A percentile compares a stretch with the other conserved stretches of the same genome.
Evolutionary conservation across 2,888 invertebrate species (phyloP).

Genomic region (Polymixis lichenea): DNA sequence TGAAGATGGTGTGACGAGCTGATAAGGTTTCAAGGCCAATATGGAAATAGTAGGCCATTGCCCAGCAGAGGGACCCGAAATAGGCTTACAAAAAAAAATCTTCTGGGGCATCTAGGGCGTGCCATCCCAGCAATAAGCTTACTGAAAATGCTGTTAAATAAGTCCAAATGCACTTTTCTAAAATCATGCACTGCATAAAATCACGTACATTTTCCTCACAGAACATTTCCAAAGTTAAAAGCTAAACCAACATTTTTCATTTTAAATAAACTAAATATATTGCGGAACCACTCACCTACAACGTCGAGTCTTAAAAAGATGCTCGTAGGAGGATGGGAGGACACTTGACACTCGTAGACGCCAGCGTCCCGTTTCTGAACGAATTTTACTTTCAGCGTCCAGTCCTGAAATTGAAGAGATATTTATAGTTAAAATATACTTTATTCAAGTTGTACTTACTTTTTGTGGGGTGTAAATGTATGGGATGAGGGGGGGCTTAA

Average conservation of each 20-base stretch:
- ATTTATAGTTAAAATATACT: constrained; percentile 23
- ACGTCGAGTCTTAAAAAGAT: constrained; percentile 96
- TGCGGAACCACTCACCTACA: constrained; percentile 93
- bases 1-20: no score
- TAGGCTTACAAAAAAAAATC: no score
- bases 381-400: constrained; percentile 97
- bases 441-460: not conserved
- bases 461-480: no score
- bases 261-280: constrained; percentile 51
- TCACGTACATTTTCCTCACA: not conserved
- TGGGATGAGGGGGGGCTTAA: no score
- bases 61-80: no score
- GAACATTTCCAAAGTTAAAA: constrained; percentile 9
- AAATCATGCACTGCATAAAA: not conserved
- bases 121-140: not conserved
- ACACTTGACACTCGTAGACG: constrained; percentile 97
- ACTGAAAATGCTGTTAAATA: not conserved
- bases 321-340: constrained; percentile 97
- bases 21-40: no score
- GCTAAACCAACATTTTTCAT: constrained; percentile 11
- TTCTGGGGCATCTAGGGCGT: not conserved
- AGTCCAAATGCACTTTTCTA: not conserved
- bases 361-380: constrained; percentile 96
- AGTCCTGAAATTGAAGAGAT: constrained; percentile 91
- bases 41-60: no score